Percentiles rank a stretch among this genome's conserved stretches.
Evolutionary conservation across 2,797 vertebrate genomes (phyloP).

Genomic region (Rhinella marina): DNA sequence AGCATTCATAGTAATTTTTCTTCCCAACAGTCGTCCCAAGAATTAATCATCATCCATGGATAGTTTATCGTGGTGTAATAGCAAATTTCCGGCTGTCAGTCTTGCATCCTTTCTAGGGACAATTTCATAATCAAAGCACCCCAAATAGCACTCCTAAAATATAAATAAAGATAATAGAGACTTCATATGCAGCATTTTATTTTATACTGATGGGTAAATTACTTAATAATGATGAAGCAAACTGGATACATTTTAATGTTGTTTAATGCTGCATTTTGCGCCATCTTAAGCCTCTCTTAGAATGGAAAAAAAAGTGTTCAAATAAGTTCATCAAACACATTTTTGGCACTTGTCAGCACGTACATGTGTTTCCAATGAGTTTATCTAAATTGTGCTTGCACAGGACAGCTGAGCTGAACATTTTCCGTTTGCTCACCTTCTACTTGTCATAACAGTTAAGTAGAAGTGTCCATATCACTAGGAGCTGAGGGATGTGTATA

Average conservation of each 20-base stretch:
- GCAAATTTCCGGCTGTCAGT: no score
- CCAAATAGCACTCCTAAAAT: no score
- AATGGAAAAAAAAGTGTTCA: slow-evolving; percentile 56
- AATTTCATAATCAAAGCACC: no score
- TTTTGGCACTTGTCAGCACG: slow-evolving; percentile 53
- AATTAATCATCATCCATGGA: no score
- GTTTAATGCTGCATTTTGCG: background rate
- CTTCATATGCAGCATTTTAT: background rate
- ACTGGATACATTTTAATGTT: background rate
- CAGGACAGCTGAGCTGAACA: slow-evolving; percentile 57
- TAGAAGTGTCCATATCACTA: slow-evolving; percentile 48
- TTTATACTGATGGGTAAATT: background rate
- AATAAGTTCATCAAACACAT: slow-evolving; percentile 53
- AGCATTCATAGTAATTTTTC: no score
- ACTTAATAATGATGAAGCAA: background rate
- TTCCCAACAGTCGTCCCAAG: no score
- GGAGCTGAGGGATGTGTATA: slow-evolving; percentile 42
- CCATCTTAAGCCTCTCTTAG: slow-evolving; percentile 12
- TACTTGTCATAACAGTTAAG: slow-evolving; percentile 53
- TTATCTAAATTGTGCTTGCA: slow-evolving; percentile 64
- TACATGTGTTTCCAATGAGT: slow-evolving; percentile 58
- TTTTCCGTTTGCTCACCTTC: slow-evolving; percentile 60
- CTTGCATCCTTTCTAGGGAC: no score
- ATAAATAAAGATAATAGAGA: background rate
- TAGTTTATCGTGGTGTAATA: no score